phyloP scores from a whole-genome alignment of 2,888 invertebrate species.

The Catocala nupta region DNA sequence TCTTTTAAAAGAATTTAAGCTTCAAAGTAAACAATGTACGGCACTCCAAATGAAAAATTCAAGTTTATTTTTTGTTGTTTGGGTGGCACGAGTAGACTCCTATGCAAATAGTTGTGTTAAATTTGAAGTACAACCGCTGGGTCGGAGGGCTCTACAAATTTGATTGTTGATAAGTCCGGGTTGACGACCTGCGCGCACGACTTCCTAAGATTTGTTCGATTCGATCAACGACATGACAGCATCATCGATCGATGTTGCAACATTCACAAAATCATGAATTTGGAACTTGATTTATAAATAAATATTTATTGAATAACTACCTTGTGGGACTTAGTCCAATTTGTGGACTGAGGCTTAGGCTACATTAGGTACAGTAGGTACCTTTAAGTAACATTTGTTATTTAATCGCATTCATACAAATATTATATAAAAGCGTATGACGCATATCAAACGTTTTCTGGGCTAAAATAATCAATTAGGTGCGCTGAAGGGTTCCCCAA shows the following conservation, averaged over 20 bases:
- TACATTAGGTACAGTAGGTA: no score
- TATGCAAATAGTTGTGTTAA: constrained; percentile 68
- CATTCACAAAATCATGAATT: constrained; percentile 8
- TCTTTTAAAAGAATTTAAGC: constrained; percentile 54
- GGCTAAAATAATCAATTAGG: no score
- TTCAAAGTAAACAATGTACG: constrained; percentile 51
- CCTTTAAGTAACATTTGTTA: no score
- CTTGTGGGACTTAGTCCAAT: no score
- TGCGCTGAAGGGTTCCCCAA: no score
- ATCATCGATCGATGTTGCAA: constrained; percentile 25
- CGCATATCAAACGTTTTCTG: no score
- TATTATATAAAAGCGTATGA: no score
- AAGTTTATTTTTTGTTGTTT: constrained; percentile 52
- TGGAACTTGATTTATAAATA: no score
- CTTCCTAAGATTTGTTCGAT: constrained; percentile 71
- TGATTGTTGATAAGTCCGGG: constrained; percentile 82
- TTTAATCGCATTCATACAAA: no score
- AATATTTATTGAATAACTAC: no score
- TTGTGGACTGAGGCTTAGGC: no score
- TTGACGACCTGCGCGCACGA: constrained; percentile 80
- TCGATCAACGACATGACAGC: constrained; percentile 61
- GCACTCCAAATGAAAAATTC: constrained; percentile 50
- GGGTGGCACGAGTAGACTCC: constrained; percentile 54
- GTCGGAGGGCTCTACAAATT: constrained; percentile 70
- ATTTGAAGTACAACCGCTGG: constrained; percentile 48